These are phyloP conservation scores for Champsocephalus gunnari DNA, from an alignment of 2,797 vertebrate species.

Conservation along the genomic window DNA sequence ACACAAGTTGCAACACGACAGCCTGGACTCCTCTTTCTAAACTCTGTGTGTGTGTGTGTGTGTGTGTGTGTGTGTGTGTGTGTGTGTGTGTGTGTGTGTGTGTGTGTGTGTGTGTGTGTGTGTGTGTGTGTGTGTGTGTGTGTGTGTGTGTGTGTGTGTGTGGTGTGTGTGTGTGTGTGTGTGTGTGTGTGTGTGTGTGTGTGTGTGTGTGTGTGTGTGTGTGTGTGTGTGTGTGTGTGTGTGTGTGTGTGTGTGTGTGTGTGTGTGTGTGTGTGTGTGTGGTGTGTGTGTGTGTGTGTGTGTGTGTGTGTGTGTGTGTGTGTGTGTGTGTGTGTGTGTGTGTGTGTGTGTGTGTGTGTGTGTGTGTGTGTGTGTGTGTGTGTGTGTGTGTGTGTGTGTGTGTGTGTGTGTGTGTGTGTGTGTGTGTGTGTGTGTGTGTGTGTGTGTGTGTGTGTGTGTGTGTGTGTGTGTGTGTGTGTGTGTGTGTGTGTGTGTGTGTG, in stretches of 20 bases:
- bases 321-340: no score
- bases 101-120: no score
- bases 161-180: slow-evolving; percentile 6
- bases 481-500: no score
- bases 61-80: no score
- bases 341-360: slow-evolving; percentile 4
- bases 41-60: no score
- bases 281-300: not conserved
- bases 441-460: no score
- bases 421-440: no score
- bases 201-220: no score
- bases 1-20: slow-evolving; percentile 28
- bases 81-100: no score
- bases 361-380: not conserved
- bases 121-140: not conserved
- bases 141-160: not conserved
- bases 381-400: not conserved
- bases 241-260: not conserved
- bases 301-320: not conserved
- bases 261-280: no score
- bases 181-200: no score
- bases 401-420: no score
- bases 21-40: slow-evolving; percentile 7
- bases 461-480: not conserved
- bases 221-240: not conserved